Conservation (phyloP, 2,113 vertebrate genomes). For the Chaetops frenatus region DNA sequence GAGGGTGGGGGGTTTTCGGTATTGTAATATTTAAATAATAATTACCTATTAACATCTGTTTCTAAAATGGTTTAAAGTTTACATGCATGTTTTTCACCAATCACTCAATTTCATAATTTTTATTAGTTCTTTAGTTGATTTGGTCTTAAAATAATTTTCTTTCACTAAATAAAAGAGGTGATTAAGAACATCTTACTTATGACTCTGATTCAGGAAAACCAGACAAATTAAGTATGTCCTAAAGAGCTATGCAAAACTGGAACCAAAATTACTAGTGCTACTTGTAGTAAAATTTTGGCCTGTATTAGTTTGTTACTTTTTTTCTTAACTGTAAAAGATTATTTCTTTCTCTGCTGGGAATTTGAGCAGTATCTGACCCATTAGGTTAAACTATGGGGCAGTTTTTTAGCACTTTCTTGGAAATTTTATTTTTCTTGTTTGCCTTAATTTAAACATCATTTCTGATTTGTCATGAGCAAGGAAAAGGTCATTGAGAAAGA, state of each 20-base stretch:
- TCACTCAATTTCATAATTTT: neutral
- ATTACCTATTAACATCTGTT: neutral
- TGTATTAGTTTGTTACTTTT: neutral
- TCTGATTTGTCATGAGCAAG: neutral
- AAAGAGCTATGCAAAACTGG: neutral
- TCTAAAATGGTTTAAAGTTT: neutral
- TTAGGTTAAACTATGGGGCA: neutral
- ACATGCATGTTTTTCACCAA: neutral
- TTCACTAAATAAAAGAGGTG: neutral
- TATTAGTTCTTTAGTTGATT: neutral
- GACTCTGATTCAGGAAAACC: neutral
- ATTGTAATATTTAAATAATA: neutral
- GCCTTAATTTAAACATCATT: neutral
- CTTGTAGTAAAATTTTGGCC: neutral
- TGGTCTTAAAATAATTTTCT: neutral
- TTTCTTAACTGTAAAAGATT: neutral
- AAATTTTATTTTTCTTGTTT: neutral
- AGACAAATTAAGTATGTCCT: neutral
- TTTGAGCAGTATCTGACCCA: neutral
- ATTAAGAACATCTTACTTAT: neutral
- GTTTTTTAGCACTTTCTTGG: neutral
- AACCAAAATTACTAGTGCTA: neutral
- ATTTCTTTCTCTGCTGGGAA: neutral
- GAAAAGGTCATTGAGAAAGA: neutral
- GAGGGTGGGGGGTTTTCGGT: fast-evolving